These are phyloP conservation scores for Novumbra hubbsi DNA, from an alignment of 2,797 vertebrate genomes.

Conservation along the genomic window DNA sequence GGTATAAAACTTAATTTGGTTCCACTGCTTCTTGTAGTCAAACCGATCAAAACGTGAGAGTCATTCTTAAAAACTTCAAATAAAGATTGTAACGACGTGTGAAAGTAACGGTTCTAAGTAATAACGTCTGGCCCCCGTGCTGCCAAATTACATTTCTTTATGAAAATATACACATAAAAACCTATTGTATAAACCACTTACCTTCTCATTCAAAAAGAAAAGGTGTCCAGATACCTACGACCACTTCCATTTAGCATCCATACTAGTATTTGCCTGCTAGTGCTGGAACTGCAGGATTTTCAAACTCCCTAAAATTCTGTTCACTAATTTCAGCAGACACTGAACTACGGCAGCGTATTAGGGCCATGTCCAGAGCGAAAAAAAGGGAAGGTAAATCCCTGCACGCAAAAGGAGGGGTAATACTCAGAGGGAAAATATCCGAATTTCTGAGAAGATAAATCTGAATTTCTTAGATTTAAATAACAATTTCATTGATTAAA, in stretches of 20 bases:
- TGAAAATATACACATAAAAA: background rate
- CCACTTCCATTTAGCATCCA: too few relatives aligned
- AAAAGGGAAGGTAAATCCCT: too few relatives aligned
- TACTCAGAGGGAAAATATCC: too few relatives aligned
- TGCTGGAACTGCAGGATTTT: background rate
- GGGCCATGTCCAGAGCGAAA: too few relatives aligned
- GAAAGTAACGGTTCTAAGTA: background rate
- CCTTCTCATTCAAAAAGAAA: constrained; percentile 13
- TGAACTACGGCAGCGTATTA: constrained; percentile 10
- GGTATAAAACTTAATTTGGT: background rate
- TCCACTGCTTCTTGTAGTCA: background rate
- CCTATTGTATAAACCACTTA: constrained; percentile 6
- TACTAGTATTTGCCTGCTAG: too few relatives aligned
- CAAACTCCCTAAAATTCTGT: background rate
- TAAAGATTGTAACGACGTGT: background rate
- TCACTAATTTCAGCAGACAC: constrained; percentile 27
- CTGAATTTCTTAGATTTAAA: too few relatives aligned
- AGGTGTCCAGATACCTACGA: background rate
- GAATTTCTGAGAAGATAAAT: too few relatives aligned
- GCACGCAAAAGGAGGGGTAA: too few relatives aligned
- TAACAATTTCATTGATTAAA: too few relatives aligned
- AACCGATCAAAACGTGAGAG: background rate
- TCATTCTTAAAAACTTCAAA: background rate
- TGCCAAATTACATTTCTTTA: background rate
- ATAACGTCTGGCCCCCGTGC: background rate